Conservation (phyloP, 2,797 vertebrate genomes). For the Amniataba percoides region DNA sequence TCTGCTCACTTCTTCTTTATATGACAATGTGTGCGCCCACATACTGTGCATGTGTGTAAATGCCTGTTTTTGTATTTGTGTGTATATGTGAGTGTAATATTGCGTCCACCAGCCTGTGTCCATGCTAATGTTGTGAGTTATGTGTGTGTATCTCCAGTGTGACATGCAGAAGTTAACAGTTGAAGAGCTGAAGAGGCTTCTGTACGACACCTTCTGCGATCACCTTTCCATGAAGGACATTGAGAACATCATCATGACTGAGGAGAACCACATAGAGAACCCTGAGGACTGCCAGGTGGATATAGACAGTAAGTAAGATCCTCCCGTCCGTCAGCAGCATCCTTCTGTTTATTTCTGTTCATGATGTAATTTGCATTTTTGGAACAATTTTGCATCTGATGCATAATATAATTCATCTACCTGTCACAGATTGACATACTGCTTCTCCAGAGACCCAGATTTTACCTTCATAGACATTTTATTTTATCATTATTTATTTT, state of each 20-base stretch:
- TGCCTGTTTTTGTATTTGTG: neutral
- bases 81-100: neutral
- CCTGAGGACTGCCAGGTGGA: conserved; percentile 94
- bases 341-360: neutral
- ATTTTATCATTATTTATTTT: no score
- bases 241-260: conserved; percentile 99
- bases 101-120: neutral
- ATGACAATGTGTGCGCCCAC: neutral
- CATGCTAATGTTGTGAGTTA: conserved; percentile 25
- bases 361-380: neutral
- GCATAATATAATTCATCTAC: neutral
- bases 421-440: neutral
- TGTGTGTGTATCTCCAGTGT: conserved; percentile 84
- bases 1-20: neutral
- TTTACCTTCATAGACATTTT: no score
- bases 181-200: conserved; percentile 96
- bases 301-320: conserved; percentile 93
- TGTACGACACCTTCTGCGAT: conserved; percentile 98
- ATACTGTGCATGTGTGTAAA: neutral
- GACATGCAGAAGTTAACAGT: conserved; percentile 99
- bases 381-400: neutral
- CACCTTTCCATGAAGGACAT: conserved; percentile 99
- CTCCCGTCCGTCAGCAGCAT: conserved; percentile 9
- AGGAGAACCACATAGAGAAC: conserved; percentile 97
- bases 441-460: no score